These are phyloP conservation scores for Ailuropoda melanoleuca DNA, from an alignment of 2,113 vertebrate species.

Conservation along the genomic window DNA sequence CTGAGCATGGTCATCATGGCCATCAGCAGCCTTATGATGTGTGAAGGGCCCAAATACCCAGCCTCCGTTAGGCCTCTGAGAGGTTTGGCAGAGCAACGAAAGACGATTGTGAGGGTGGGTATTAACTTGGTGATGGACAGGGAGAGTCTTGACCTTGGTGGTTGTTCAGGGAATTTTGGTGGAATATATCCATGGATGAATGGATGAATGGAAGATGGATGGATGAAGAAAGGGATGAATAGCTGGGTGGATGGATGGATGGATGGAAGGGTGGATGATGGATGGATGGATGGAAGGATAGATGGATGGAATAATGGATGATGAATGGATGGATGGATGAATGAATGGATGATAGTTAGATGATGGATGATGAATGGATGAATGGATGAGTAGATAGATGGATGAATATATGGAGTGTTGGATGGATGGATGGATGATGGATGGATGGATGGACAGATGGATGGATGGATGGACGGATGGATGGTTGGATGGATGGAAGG, in stretches of 20 bases:
- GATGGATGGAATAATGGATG: background rate
- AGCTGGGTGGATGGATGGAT: fast-evolving
- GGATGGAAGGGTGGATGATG: fast-evolving
- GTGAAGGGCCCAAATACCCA: fast-evolving
- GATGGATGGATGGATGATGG: fast-evolving
- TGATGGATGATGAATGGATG: too few species aligned
- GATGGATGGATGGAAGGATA: fast-evolving
- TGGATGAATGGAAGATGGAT: fast-evolving
- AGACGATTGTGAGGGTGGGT: too few species aligned
- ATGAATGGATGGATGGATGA: fast-evolving
- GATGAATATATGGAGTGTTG: too few species aligned
- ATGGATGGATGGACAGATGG: fast-evolving
- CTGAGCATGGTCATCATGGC: fast-evolving
- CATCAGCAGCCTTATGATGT: fast-evolving
- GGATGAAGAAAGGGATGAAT: fast-evolving
- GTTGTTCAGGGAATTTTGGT: background rate
- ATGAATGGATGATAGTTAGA: background rate
- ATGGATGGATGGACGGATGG: fast-evolving
- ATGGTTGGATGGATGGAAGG: fast-evolving
- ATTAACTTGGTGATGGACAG: background rate
- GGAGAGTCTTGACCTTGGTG: background rate
- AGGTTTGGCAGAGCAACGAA: background rate
- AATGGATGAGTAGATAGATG: fast-evolving
- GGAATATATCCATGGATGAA: background rate
- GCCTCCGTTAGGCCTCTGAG: background rate